phyloP scores from a whole-genome alignment of 2,113 vertebrate genomes.

The Gallinago paraguaiae region DNA sequence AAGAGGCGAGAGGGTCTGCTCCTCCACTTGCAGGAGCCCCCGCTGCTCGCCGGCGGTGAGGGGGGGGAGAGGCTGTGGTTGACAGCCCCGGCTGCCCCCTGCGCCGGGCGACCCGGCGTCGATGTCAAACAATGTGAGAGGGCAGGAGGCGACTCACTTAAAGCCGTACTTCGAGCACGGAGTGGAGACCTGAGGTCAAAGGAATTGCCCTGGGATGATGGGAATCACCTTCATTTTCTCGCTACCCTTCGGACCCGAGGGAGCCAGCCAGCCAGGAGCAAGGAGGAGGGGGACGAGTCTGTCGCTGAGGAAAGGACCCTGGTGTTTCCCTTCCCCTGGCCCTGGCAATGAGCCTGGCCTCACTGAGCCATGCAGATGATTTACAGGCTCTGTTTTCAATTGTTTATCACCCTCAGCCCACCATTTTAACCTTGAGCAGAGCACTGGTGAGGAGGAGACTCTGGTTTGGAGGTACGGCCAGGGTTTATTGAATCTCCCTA shows the following conservation, averaged over 20 bases:
- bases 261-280: not conserved
- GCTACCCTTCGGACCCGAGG: not conserved
- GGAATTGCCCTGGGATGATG: constrained; percentile 31
- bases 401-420: not conserved
- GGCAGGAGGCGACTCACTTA: constrained; percentile 32
- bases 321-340: not conserved
- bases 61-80: not conserved
- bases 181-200: constrained; percentile 40
- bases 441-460: not conserved
- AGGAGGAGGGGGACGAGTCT: not conserved
- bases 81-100: not conserved
- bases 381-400: not conserved
- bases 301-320: not conserved
- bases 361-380: not conserved
- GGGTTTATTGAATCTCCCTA: not conserved
- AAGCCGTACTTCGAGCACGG: not conserved
- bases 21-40: not conserved
- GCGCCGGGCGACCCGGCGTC: not conserved
- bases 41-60: fast-evolving
- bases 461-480: not conserved
- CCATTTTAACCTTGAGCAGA: not conserved
- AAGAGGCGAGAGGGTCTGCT: not conserved
- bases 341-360: constrained; percentile 44
- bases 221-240: constrained; percentile 38
- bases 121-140: constrained; percentile 33